Conservation (phyloP, 2,113 vertebrate genomes). For the Vicugna pacos region DNA sequence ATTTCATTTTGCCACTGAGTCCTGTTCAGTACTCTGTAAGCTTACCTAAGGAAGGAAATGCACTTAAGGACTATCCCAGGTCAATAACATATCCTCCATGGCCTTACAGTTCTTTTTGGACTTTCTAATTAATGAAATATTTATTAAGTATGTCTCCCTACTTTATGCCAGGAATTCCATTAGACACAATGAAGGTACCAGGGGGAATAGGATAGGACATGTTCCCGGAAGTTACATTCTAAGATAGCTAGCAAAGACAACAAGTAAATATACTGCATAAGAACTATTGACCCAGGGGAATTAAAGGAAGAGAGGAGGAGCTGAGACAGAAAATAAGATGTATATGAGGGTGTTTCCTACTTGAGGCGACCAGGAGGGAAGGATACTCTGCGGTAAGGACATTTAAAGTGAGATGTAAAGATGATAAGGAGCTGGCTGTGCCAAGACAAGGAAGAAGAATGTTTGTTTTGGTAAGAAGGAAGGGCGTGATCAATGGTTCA, state of each 20-base stretch:
- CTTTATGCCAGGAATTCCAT: neutral
- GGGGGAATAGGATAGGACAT: neutral
- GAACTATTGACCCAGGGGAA: neutral
- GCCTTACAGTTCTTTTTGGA: neutral
- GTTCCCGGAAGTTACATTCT: neutral
- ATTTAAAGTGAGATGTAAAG: neutral
- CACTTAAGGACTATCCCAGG: neutral
- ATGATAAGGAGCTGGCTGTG: neutral
- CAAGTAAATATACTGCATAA: neutral
- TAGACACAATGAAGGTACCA: neutral
- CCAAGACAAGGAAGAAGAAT: neutral
- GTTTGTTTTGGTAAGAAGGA: neutral
- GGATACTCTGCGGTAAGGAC: neutral
- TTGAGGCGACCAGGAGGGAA: neutral
- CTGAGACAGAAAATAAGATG: neutral
- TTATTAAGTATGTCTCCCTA: neutral
- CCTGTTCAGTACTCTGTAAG: neutral
- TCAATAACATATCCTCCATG: neutral
- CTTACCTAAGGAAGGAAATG: neutral
- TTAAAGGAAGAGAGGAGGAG: neutral
- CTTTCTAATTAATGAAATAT: neutral
- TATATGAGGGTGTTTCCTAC: neutral
- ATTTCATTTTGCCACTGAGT: neutral
- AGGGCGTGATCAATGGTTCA: neutral
- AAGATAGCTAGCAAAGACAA: neutral